Base-by-base conservation (phyloP, 2,888 invertebrate genomes). In the Orchesella flavescens region DNA sequence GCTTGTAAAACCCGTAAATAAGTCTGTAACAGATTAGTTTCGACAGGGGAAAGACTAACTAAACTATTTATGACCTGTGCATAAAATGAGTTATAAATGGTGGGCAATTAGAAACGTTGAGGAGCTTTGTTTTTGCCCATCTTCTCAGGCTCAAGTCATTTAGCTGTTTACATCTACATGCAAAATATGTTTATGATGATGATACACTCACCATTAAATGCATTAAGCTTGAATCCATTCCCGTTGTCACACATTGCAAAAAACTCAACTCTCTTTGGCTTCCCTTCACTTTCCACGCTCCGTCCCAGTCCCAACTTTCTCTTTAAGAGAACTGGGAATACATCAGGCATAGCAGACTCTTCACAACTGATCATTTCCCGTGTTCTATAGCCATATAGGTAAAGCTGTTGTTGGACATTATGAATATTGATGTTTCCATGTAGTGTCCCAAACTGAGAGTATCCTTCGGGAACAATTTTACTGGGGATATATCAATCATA, bases 371-470 rank as follows among this genome's bases (percentile, higher is more conserved):
- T 77, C 57, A 66, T 61, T 19, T 76, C 83, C 17, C 83, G 23
- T 34, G 72, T 77, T 66, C 83, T 76, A 44, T 49, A 83, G 12
- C 83, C 83, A 23, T 66, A 77, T 12, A 83, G 83, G 72, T 83
- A 83, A 23, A 83, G 66, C 17, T 76, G 65, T 66, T 72, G 66
- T 15, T 66, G 12, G 2, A 5, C 15, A 46, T 63, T 23, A 74
- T 90, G 91, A 65, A 89, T 79, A 68, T 84, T 87, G 79, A 94
- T 89, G 19, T 92, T 91, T 0, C 94, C 94, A 85, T 92, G 91
- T 19, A 93, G 88, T 0, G 91, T 90, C 4, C 94, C 94, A 90
- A 92, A 94, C 89, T 94, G 94, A 84, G 93, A 91, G 90, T 92
- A 93, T 69, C 93, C 93, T 2, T 90, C 90, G 61, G 87, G 87